Percentiles rank a stretch among this genome's conserved stretches.
phyloP scores from a whole-genome alignment of 1,140 invertebrate genomes.

The Drosophila lacertosa region DNA sequence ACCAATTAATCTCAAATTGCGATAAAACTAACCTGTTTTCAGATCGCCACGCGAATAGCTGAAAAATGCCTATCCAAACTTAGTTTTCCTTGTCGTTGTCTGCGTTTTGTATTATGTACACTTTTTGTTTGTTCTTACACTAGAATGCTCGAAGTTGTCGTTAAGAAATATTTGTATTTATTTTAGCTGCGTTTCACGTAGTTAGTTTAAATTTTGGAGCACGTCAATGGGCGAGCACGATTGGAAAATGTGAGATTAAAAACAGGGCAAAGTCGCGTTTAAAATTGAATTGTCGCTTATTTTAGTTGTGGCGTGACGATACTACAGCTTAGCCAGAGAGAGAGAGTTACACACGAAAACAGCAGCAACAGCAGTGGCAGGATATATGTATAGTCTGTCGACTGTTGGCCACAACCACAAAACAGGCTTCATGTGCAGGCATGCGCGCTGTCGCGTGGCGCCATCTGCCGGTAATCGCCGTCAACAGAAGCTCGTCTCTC shows the following conservation, averaged over 20 bases:
- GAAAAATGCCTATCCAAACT: constrained; percentile 52
- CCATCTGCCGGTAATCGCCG: constrained; percentile 7
- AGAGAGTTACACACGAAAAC: constrained; percentile 59
- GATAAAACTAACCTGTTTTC: constrained; percentile 58
- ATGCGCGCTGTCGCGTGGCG: constrained; percentile 27
- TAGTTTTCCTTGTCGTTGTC: constrained; percentile 52
- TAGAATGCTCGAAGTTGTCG: background rate
- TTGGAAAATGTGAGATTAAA: constrained; percentile 18
- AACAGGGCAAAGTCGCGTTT: constrained; percentile 20
- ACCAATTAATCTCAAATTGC: constrained; percentile 18
- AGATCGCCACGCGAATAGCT: constrained; percentile 27
- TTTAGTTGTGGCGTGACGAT: constrained; percentile 54
- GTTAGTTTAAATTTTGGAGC: constrained; percentile 8
- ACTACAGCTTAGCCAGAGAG: constrained; percentile 48
- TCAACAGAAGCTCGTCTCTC: background rate
- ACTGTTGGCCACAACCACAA: constrained; percentile 6
- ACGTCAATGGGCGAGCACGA: background rate
- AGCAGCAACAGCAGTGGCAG: constrained; percentile 16
- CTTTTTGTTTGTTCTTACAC: constrained; percentile 30
- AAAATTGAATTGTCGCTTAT: constrained; percentile 31
- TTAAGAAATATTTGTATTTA: background rate
- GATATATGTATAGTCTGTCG: constrained; percentile 51
- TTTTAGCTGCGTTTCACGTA: background rate
- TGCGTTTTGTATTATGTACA: constrained; percentile 28
- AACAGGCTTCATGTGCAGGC: constrained; percentile 3